Conservation (phyloP, 2,113 vertebrate genomes). For the Lepus europaeus region DNA sequence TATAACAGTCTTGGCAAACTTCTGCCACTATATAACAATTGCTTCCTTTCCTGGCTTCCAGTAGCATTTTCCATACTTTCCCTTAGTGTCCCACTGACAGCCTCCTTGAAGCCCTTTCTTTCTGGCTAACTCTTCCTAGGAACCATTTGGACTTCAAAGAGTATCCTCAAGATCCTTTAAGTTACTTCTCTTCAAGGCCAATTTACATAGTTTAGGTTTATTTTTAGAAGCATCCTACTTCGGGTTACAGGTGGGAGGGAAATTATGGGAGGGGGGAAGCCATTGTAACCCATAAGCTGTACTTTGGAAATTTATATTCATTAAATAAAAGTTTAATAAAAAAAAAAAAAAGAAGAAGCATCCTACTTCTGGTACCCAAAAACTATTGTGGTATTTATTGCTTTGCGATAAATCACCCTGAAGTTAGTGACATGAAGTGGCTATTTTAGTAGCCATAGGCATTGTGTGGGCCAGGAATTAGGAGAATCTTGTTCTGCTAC, state of each 20-base stretch:
- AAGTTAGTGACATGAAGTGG: neutral
- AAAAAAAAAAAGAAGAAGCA: too few species aligned
- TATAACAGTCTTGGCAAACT: neutral
- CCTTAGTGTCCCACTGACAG: neutral
- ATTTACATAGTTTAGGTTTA: neutral
- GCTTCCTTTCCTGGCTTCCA: neutral
- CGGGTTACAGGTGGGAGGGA: too few species aligned
- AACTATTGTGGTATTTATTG: neutral
- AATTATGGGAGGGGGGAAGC: too few species aligned
- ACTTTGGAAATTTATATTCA: too few species aligned
- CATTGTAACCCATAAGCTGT: too few species aligned
- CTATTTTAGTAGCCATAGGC: neutral
- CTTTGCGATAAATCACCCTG: neutral
- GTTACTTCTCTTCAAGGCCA: neutral
- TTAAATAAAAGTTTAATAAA: too few species aligned
- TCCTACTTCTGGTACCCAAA: neutral
- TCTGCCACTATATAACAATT: neutral
- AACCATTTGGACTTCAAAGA: slow-evolving; percentile 1
- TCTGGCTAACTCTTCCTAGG: neutral
- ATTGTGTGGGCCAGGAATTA: neutral
- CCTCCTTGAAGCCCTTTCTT: neutral
- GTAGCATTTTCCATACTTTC: neutral
- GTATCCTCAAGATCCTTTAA: neutral
- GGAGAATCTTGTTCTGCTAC: neutral
- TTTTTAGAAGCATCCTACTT: neutral